Evolutionary conservation across 2,113 vertebrate species (phyloP).

Genomic region (human (Homo sapiens)): DNA sequence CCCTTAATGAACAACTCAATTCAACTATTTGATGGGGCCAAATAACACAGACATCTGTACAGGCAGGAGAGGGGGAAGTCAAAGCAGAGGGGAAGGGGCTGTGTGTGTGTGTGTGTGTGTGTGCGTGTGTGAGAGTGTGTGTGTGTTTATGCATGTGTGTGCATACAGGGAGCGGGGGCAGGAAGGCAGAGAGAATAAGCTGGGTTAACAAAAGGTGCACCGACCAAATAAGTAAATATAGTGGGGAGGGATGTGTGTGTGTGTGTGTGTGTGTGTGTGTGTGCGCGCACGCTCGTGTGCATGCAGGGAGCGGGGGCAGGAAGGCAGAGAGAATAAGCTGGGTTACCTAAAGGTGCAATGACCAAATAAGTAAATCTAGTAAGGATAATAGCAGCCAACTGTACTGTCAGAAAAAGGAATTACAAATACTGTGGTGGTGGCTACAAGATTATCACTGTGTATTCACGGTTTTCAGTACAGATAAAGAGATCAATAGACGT

Average conservation of each 20-base stretch:
- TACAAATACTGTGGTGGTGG: neutral
- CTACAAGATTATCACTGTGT: neutral
- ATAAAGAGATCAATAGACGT: too few relatives aligned
- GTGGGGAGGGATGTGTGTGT: neutral
- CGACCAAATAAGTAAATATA: neutral
- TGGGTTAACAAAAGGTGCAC: neutral
- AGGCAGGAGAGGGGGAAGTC: neutral
- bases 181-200: neutral
- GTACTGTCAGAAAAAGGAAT: neutral
- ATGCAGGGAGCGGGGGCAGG: too few relatives aligned
- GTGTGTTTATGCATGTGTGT: too few relatives aligned
- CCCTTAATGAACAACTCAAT: neutral
- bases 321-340: too few relatives aligned
- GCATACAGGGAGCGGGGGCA: too few relatives aligned
- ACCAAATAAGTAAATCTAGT: neutral
- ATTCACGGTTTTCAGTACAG: neutral
- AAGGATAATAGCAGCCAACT: neutral
- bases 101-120: fast-evolving
- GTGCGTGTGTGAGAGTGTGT: neutral
- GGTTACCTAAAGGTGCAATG: neutral
- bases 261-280: too few relatives aligned
- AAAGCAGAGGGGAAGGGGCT: neutral
- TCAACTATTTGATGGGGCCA: neutral
- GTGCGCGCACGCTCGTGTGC: too few relatives aligned
- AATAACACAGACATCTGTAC: neutral